Conservation (phyloP, 2,888 invertebrate species). For the Andrena chrysosceles region DNA sequence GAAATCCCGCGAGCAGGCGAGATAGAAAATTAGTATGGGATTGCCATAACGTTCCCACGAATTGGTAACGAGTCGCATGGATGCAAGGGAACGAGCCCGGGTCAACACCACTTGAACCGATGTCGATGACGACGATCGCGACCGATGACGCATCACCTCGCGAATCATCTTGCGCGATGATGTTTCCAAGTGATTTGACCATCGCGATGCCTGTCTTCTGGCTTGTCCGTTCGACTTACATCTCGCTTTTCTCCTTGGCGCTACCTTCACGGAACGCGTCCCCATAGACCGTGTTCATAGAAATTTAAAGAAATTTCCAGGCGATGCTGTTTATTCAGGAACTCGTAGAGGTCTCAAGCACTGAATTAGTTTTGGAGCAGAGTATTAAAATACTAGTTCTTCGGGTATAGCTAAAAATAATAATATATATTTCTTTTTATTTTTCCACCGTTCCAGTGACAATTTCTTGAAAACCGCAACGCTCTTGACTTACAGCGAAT, state of each 20-base stretch:
- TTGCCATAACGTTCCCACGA: conserved; percentile 80
- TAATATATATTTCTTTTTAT: not conserved
- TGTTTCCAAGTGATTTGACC: conserved; percentile 72
- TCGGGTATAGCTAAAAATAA: too few relatives aligned
- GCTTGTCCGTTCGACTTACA: not conserved
- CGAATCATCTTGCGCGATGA: conserved; percentile 79
- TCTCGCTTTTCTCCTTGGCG: not conserved
- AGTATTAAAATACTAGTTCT: not conserved
- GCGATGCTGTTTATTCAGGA: too few relatives aligned
- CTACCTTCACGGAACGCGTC: not conserved
- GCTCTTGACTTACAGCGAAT: conserved; percentile 61
- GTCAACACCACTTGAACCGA: conserved; percentile 84
- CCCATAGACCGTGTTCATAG: too few relatives aligned
- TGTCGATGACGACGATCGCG: conserved; percentile 80
- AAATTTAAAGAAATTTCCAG: too few relatives aligned
- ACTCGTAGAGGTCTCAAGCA: too few relatives aligned
- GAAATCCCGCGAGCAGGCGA: not conserved
- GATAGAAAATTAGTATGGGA: conserved; percentile 50
- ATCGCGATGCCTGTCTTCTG: conserved; percentile 25
- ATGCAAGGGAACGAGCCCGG: conserved; percentile 76
- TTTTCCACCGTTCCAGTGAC: not conserved
- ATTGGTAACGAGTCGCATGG: conserved; percentile 72
- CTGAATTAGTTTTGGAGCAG: not conserved
- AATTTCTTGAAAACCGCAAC: conserved; percentile 43
- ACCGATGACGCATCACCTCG: conserved; percentile 80